Conservation (phyloP, 2,797 vertebrate species). For the Anguilla anguilla region DNA sequence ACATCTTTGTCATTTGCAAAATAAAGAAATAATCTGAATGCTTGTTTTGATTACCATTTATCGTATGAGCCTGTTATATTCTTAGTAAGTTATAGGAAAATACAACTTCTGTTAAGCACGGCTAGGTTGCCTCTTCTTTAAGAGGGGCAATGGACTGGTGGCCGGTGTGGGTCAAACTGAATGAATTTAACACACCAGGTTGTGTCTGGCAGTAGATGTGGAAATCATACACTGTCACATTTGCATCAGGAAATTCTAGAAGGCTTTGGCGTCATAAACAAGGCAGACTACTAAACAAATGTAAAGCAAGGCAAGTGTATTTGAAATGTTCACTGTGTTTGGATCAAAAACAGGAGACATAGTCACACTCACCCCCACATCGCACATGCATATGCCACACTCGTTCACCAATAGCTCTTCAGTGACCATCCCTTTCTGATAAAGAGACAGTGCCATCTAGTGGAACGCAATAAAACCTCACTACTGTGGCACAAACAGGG, state of each 20-base stretch:
- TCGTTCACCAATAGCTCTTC: not conserved
- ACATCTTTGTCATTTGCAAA: not conserved
- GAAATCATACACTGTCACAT: not conserved
- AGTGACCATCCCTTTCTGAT: not conserved
- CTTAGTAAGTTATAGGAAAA: not conserved
- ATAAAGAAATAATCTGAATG: not conserved
- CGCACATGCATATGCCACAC: not conserved
- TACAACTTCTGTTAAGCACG: not conserved
- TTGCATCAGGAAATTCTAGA: not conserved
- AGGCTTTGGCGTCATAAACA: not conserved
- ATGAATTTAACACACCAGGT: not conserved
- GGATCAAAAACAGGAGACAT: not conserved
- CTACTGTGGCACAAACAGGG: not conserved
- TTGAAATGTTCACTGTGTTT: not conserved
- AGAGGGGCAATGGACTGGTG: no score
- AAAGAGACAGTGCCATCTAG: constrained; percentile 41
- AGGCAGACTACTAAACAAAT: not conserved
- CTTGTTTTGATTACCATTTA: not conserved
- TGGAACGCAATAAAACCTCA: constrained; percentile 19
- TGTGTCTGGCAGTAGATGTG: not conserved
- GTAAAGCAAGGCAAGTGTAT: not conserved
- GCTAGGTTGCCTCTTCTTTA: not conserved
- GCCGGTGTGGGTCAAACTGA: no score
- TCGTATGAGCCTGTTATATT: not conserved
- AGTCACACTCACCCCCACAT: not conserved